Evolutionary conservation across 2,113 vertebrate species (phyloP).

Genomic region (Rhynchomys soricoides): DNA sequence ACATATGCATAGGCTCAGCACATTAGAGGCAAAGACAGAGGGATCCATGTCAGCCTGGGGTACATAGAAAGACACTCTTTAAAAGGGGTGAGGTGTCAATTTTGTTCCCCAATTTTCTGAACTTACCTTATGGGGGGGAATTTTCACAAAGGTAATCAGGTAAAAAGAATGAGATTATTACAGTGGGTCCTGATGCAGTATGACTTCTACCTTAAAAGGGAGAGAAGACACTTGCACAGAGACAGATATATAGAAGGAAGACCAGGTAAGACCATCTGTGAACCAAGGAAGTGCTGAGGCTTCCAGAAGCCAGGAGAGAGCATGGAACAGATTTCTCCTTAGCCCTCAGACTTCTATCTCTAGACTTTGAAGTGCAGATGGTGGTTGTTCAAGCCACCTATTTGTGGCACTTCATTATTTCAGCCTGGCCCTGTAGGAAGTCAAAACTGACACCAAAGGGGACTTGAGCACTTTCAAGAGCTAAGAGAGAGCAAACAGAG

Average conservation of each 20-base stretch:
- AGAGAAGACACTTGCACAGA: not conserved
- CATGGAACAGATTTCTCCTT: not conserved
- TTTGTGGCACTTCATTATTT: not conserved
- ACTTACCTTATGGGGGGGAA: not conserved
- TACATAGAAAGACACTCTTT: not conserved
- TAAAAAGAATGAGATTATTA: slow-evolving; percentile 17
- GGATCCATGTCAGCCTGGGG: not conserved
- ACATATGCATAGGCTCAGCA: not conserved
- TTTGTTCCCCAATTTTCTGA: not conserved
- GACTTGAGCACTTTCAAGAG: not conserved
- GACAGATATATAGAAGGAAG: not conserved
- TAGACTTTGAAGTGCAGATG: not conserved
- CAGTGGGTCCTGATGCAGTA: not conserved
- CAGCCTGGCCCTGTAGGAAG: not conserved
- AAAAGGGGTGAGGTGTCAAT: not conserved
- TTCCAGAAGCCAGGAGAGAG: not conserved
- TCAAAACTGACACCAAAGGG: not conserved
- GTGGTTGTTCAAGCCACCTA: not conserved
- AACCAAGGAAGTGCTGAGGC: not conserved
- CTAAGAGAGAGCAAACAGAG: not conserved
- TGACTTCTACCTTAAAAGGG: not conserved
- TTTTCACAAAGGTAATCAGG: slow-evolving; percentile 39
- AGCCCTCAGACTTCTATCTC: not conserved
- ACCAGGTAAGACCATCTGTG: not conserved
- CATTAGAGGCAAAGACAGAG: not conserved